A percentile compares a stretch with the other conserved stretches of the same genome.
Evolutionary conservation across 2,888 invertebrate species (phyloP).

Genomic region (Psylliodes chrysocephalus): DNA sequence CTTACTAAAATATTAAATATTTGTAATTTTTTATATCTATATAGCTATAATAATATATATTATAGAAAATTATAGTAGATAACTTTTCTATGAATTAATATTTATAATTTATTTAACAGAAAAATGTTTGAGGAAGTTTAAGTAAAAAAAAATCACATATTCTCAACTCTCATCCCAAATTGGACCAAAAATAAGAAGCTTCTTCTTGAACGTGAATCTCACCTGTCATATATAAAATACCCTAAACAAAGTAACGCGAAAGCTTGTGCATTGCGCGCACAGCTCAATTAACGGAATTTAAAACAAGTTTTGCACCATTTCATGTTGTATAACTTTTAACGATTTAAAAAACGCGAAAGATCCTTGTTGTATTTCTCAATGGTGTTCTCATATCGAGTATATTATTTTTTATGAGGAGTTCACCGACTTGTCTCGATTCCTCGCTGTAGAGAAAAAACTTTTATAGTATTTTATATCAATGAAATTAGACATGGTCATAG

Average conservation of each 20-base stretch:
- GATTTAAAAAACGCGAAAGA: slow-evolving; percentile 54
- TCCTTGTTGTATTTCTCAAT: slow-evolving; percentile 53
- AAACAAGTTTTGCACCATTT: slow-evolving; percentile 26
- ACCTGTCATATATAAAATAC: slow-evolving; percentile 59
- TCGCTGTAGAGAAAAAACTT: slow-evolving; percentile 62
- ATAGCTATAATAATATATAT: too few relatives aligned
- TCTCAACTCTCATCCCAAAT: not conserved
- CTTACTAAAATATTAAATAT: too few relatives aligned
- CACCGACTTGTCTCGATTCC: slow-evolving; percentile 59
- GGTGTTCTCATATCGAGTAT: slow-evolving; percentile 61
- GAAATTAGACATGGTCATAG: not conserved
- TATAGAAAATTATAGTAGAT: too few relatives aligned
- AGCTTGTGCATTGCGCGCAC: slow-evolving; percentile 66
- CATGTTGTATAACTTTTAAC: slow-evolving; percentile 38
- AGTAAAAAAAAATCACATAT: not conserved
- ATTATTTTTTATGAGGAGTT: slow-evolving; percentile 61
- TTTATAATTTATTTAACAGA: too few relatives aligned
- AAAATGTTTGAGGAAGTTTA: not conserved
- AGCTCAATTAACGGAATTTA: slow-evolving; percentile 55
- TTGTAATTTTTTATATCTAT: too few relatives aligned
- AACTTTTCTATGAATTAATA: too few relatives aligned
- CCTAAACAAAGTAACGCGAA: slow-evolving; percentile 62
- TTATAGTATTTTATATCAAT: slow-evolving; percentile 53
- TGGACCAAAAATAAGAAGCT: slow-evolving; percentile 21
- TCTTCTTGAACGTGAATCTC: slow-evolving; percentile 56